These are phyloP conservation scores for Drosophila anomalata DNA, from an alignment of 2,888 invertebrate genomes.

Conservation along the genomic window DNA sequence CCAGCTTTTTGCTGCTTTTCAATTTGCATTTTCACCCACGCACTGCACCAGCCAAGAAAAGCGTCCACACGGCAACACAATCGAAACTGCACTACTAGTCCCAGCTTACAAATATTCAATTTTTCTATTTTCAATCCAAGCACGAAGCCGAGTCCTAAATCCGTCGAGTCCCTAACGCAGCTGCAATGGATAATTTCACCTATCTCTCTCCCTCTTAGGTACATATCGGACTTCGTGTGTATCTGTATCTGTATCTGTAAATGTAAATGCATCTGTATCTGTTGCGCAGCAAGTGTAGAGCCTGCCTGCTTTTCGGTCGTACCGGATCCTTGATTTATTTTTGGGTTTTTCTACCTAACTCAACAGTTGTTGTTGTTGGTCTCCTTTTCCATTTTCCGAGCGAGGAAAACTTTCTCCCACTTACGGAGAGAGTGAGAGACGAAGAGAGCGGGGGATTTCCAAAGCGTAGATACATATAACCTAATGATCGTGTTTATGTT, in stretches of 20 bases:
- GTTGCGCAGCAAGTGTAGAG: conserved; percentile 68
- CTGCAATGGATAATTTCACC: conserved; percentile 55
- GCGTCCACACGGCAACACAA: conserved; percentile 79
- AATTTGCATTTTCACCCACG: conserved; percentile 46
- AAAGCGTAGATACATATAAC: conserved; percentile 47
- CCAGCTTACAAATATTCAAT: conserved; percentile 61
- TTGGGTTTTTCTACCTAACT: conserved; percentile 68
- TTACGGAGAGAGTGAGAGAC: not conserved
- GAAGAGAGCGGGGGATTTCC: conserved; percentile 35
- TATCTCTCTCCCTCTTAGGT: not conserved
- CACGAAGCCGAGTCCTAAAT: conserved; percentile 62
- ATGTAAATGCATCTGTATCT: conserved; percentile 44
- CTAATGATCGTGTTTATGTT: conserved; percentile 18
- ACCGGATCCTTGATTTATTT: conserved; percentile 76
- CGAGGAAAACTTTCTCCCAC: conserved; percentile 65
- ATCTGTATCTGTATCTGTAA: not conserved
- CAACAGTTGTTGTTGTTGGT: conserved; percentile 42
- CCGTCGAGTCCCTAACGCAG: conserved; percentile 57
- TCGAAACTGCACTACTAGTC: conserved; percentile 78
- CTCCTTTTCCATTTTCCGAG: conserved; percentile 23
- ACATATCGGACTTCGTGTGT: not conserved
- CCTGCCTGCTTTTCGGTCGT: conserved; percentile 47
- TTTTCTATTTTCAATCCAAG: conserved; percentile 64
- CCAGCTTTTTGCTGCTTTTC: not conserved
- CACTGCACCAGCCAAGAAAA: conserved; percentile 55